These are phyloP conservation scores for Taeniopygia guttata DNA, from an alignment of 2,797 vertebrate species.

Conservation along the genomic window DNA sequence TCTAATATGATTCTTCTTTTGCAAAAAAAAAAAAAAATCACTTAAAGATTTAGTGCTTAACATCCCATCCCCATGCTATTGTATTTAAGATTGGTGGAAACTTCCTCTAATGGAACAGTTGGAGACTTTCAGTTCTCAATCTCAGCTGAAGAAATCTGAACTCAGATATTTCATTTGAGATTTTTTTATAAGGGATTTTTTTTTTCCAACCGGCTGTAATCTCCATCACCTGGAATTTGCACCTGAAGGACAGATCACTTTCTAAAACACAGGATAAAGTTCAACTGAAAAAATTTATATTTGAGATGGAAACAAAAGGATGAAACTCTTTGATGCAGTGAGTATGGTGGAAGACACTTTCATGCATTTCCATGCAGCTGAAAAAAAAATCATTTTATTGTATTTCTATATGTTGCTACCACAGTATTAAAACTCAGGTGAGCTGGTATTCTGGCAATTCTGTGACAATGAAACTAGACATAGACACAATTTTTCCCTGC, in stretches of 20 bases:
- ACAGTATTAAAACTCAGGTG: background rate
- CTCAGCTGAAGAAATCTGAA: background rate
- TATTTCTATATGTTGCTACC: background rate
- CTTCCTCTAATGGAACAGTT: background rate
- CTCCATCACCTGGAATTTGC: background rate
- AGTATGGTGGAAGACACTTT: background rate
- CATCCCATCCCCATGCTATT: accelerated
- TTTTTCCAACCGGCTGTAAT: accelerated
- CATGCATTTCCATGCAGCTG: background rate
- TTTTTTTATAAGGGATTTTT: background rate
- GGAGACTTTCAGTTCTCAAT: background rate
- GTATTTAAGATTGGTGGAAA: background rate
- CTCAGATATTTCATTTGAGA: background rate
- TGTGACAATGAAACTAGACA: background rate
- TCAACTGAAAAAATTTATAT: background rate
- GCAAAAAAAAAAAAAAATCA: background rate
- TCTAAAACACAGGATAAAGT: background rate
- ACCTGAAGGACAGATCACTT: background rate
- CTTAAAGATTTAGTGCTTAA: background rate
- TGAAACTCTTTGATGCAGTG: background rate
- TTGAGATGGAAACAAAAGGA: background rate
- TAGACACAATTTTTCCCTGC: background rate
- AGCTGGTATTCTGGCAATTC: background rate
- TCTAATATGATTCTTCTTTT: background rate
- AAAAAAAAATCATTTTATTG: background rate